A percentile compares a stretch with the other conserved stretches of the same genome.
Evolutionary conservation across 2,113 vertebrate species (phyloP).

Genomic region (Xenus cinereus): DNA sequence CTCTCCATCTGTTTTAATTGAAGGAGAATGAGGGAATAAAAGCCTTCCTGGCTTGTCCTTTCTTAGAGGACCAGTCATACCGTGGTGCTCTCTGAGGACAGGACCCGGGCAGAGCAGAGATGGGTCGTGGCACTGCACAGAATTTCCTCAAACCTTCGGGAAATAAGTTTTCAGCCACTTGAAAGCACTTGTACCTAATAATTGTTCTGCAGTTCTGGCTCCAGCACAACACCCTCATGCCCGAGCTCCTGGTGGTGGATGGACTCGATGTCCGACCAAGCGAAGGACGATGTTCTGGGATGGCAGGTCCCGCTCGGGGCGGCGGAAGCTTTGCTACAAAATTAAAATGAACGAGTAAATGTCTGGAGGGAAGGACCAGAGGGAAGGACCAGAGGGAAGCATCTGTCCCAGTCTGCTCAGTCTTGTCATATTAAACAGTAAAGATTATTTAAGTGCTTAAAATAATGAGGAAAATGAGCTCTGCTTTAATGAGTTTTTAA

Average conservation of each 20-base stretch:
- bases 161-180: background rate
- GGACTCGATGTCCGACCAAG: fast-evolving
- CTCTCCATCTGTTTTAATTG: background rate
- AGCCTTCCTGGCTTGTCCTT: background rate
- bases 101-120: background rate
- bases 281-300: background rate
- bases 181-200: background rate
- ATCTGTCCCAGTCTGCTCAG: background rate
- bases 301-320: background rate
- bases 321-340: background rate
- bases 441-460: conserved; percentile 20
- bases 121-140: background rate
- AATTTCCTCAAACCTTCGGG: background rate
- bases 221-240: fast-evolving
- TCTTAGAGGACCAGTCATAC: fast-evolving
- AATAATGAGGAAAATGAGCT: conserved; percentile 34
- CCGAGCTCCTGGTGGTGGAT: background rate
- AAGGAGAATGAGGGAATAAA: background rate
- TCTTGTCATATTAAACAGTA: background rate
- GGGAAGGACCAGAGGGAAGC: background rate
- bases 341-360: background rate
- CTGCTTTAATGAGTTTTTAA: conserved; percentile 39
- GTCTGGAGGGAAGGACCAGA: background rate
- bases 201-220: background rate
- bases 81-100: fast-evolving